A percentile compares a stretch with the other conserved stretches of the same genome.
These are phyloP conservation scores for Telenomus remus DNA, from an alignment of 1,140 invertebrate genomes.

Conservation along the genomic window DNA sequence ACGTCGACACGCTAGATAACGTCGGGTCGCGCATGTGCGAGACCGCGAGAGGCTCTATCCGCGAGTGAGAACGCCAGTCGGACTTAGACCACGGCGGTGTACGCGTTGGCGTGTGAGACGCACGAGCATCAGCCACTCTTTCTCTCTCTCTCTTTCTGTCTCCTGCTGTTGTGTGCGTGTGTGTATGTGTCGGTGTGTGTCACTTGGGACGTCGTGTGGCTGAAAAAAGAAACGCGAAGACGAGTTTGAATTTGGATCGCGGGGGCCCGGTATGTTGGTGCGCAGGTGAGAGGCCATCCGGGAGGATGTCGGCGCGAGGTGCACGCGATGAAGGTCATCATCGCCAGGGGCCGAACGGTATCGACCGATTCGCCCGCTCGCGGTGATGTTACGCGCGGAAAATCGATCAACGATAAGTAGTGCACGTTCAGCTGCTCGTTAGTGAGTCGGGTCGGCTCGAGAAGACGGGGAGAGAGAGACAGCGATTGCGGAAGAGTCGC, in stretches of 20 bases:
- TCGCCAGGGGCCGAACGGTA: constrained; percentile 39
- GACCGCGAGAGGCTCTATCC: constrained; percentile 32
- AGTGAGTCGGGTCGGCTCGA: constrained; percentile 2
- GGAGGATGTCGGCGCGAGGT: constrained; percentile 22
- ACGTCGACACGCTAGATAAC: constrained; percentile 47
- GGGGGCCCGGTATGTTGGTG: constrained; percentile 13
- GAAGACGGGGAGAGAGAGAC: constrained; percentile 10
- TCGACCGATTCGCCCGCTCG: constrained; percentile 36
- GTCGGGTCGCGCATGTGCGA: constrained; percentile 43
- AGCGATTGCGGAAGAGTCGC: neutral
- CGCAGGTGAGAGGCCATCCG: neutral
- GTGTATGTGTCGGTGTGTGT: neutral
- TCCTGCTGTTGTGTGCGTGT: neutral
- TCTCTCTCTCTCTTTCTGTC: neutral
- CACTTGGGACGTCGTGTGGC: neutral
- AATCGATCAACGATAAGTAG: constrained; percentile 52
- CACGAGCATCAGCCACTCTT: constrained; percentile 6
- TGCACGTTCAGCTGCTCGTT: constrained; percentile 32
- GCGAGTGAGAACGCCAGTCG: constrained; percentile 38
- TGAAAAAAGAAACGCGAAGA: neutral
- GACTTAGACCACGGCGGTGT: constrained; percentile 30
- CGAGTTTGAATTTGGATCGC: neutral
- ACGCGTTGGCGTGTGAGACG: constrained; percentile 17
- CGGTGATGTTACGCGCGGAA: constrained; percentile 48
- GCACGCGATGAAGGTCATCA: constrained; percentile 42